phyloP scores from a whole-genome alignment of 2,113 vertebrate species.

The Lepisosteus osseus region DNA sequence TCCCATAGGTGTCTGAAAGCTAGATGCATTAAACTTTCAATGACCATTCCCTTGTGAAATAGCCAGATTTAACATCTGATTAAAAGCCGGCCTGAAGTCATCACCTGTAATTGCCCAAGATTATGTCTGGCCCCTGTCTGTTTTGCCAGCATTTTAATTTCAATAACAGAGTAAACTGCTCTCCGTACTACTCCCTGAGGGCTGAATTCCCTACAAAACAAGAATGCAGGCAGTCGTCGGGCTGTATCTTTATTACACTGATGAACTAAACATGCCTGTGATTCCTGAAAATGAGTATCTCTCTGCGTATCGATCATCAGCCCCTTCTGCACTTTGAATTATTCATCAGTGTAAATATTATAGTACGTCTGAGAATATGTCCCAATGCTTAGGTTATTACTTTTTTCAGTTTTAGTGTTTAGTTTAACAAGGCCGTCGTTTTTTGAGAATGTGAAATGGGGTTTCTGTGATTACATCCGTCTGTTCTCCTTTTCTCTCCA shows the following conservation, averaged over 20 bases:
- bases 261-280: neutral
- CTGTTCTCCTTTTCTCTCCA: too few relatives aligned
- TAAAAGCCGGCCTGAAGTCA: neutral
- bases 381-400: too few relatives aligned
- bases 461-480: too few relatives aligned
- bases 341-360: constrained; percentile 5
- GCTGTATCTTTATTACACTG: too few relatives aligned
- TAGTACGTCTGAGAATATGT: neutral
- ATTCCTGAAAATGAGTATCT: neutral
- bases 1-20: too few relatives aligned
- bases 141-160: neutral
- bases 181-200: neutral
- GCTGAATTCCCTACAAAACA: too few relatives aligned
- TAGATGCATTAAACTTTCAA: neutral
- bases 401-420: too few relatives aligned
- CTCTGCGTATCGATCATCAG: neutral
- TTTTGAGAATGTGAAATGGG: too few relatives aligned
- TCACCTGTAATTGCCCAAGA: neutral
- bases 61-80: neutral
- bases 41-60: neutral
- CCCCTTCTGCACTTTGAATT: neutral
- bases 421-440: too few relatives aligned
- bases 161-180: neutral
- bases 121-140: neutral
- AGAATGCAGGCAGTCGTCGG: too few relatives aligned